A percentile compares a stretch with the other conserved stretches of the same genome.
Evolutionary conservation across 2,888 invertebrate genomes (phyloP).

Genomic region (Tortrix viridana): DNA sequence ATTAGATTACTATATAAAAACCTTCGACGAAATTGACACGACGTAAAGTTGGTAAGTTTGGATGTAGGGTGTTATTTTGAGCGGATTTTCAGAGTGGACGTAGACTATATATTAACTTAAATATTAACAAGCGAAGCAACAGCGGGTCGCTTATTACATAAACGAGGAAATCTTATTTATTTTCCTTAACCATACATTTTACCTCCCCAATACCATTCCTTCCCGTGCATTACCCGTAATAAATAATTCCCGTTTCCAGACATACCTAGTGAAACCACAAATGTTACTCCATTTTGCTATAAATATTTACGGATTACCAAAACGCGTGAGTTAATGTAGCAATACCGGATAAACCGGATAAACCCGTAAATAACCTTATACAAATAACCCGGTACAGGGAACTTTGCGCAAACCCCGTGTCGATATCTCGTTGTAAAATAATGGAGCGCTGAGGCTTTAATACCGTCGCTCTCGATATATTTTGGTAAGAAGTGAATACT

Average conservation of each 20-base stretch:
- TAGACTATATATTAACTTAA: too few species aligned
- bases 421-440: slow-evolving; percentile 3
- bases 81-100: too few species aligned
- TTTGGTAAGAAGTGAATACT: neutral
- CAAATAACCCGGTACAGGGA: neutral
- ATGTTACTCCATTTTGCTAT: slow-evolving; percentile 10
- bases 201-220: neutral
- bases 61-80: too few species aligned
- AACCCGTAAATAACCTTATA: neutral
- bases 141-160: too few species aligned
- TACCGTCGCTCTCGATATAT: slow-evolving; percentile 9
- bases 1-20: too few species aligned
- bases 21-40: too few species aligned
- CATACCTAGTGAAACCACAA: neutral
- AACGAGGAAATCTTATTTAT: too few species aligned
- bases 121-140: too few species aligned
- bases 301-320: slow-evolving; percentile 4
- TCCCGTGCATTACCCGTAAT: neutral
- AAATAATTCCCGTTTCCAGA: neutral
- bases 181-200: too few species aligned
- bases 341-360: neutral
- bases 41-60: too few species aligned
- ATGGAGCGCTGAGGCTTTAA: slow-evolving; percentile 2
- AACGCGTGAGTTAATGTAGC: slow-evolving; percentile 4
- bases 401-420: slow-evolving; percentile 3